Conservation (phyloP, 2,888 invertebrate genomes). For the Leucozona laternaria region DNA sequence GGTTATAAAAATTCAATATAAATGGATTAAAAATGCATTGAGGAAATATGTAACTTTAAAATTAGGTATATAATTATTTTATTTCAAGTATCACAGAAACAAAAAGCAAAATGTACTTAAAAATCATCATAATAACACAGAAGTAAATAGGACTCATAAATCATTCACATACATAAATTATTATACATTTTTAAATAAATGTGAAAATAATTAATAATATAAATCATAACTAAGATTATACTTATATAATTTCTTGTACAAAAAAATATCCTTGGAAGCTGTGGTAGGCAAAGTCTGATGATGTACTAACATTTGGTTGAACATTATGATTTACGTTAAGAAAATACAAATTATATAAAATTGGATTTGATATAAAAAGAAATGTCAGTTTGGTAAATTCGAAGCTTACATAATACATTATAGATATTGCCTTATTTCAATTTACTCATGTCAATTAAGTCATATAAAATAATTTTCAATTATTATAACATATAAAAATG, state of each 20-base stretch:
- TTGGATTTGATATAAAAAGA: constrained; percentile 4
- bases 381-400: constrained; percentile 4
- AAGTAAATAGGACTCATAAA: constrained; percentile 73
- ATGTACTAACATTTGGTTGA: not conserved
- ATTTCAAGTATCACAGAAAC: constrained; percentile 81
- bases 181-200: constrained; percentile 61
- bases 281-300: not conserved
- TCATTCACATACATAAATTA: constrained; percentile 45
- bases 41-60: not conserved
- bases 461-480: constrained; percentile 16
- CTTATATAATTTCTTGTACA: constrained; percentile 30
- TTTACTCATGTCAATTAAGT: constrained; percentile 7
- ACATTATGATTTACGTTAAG: not conserved
- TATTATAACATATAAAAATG: not conserved
- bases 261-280: constrained; percentile 44
- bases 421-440: not conserved
- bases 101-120: constrained; percentile 77
- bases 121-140: constrained; percentile 68
- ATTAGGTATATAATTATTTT: constrained; percentile 59
- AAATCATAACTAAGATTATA: not conserved
- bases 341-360: constrained; percentile 9
- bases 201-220: constrained; percentile 17
- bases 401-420: constrained; percentile 7
- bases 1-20: no score
- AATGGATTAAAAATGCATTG: not conserved